Evolutionary conservation across 2,888 invertebrate genomes (phyloP), one percentile per base, ranked within the genome.

Genomic region (Campoplex nolae): DNA sequence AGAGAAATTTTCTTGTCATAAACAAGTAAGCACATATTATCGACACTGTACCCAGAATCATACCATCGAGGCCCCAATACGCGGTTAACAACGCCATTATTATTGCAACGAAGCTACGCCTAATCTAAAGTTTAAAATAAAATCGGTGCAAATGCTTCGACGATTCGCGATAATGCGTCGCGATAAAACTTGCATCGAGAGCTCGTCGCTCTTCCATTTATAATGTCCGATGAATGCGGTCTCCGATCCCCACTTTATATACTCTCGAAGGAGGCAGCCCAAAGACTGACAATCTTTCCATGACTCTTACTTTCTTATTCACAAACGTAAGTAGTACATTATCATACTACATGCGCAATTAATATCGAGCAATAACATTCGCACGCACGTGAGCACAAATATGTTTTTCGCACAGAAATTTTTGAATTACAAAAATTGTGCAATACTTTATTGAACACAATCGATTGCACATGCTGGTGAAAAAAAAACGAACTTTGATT

Each of bases 1-100:
- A 92, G 3, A 91, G 90, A 73, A 92, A 93, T 48, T 92, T 93
- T 9, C 93, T 88, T 0, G 91, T 93, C 88, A 91, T 88, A 74
- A 90, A 93, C 6, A 93, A 23, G 48, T 93, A 93, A 9, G 84
- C 83, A 3, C 56, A 42, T 3, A 88, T 32, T 16, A 91, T 65
- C 0, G 88, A n/a, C 0, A 85, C 35, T 1, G 80, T 78, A 28
- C 92, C 51, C 3, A 90, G 2, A 18, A 92, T 51, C 2, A 91
- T 81, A 2, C 90, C 88, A 35, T 92, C 92, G 13, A 92, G 81
- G 28, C 88, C 89, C 92, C 91, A 92, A 58, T 89, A 88, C 6
- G 82, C 54, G 0, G 91, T 92, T 9, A 93, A 4, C 0, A 91
- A 3, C 0, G 89, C 90, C 93, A 93, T 75, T 74, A 42, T 54